These are phyloP conservation scores for Cyprinodon tularosa DNA, from an alignment of 2,113 vertebrate genomes.

Conservation along the genomic window DNA sequence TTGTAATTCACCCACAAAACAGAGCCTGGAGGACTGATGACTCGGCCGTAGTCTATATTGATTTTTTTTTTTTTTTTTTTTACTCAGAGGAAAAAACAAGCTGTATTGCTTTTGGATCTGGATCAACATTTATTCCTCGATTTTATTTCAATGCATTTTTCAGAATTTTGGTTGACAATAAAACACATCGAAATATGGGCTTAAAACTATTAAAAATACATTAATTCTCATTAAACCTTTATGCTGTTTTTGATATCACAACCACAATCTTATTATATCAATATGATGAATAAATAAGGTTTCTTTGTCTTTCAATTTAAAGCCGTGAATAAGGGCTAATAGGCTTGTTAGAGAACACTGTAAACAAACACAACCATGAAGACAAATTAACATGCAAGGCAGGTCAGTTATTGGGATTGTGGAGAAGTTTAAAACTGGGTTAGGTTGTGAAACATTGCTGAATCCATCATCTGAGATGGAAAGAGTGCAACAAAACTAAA, in stretches of 20 bases:
- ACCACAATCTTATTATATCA: not conserved
- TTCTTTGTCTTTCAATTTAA: not conserved
- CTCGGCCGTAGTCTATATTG: conserved; percentile 43
- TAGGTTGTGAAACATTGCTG: no score
- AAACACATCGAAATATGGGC: not conserved
- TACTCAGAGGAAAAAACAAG: conserved; percentile 24
- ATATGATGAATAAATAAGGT: not conserved
- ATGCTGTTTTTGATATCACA: not conserved
- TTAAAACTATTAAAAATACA: not conserved
- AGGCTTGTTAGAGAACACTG: no score
- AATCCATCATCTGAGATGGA: no score
- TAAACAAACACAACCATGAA: no score
- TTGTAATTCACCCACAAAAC: conserved; percentile 40
- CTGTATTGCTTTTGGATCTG: conserved; percentile 36
- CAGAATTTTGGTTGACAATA: not conserved
- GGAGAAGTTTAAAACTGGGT: no score
- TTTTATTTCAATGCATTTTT: conserved; percentile 34
- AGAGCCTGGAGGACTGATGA: conserved; percentile 43
- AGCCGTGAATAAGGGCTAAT: not conserved
- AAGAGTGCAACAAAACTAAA: no score
- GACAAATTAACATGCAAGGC: no score
- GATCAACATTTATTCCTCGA: conserved; percentile 39
- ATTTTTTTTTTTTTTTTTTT: conserved; percentile 67
- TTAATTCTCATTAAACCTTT: not conserved
- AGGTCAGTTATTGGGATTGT: no score